Percentiles rank a stretch among this genome's conserved stretches.
These are phyloP conservation scores for Oenanthe oenanthe DNA, from an alignment of 2,113 vertebrate species.

Conservation along the genomic window DNA sequence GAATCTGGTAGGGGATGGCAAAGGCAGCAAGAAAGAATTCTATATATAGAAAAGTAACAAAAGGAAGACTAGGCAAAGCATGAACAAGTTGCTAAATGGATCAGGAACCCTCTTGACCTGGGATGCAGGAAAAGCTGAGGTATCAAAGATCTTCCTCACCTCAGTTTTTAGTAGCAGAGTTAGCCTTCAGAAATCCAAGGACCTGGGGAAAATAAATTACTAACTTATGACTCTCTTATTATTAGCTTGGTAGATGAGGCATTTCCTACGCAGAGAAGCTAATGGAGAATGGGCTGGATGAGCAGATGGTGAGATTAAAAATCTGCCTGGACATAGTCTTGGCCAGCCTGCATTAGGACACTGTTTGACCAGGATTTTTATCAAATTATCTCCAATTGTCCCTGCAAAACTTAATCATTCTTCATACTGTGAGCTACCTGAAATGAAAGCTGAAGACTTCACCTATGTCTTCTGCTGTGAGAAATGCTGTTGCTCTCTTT, in stretches of 20 bases:
- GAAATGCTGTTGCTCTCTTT: not conserved
- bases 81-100: not conserved
- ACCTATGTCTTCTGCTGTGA: not conserved
- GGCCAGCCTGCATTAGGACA: not conserved
- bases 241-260: not conserved
- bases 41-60: not conserved
- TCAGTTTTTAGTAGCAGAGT: not conserved
- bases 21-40: not conserved
- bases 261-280: not conserved
- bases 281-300: not conserved
- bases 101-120: rapidly evolving
- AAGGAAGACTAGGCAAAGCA: not conserved
- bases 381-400: too few species aligned
- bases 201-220: not conserved
- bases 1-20: not conserved
- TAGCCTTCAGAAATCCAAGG: not conserved
- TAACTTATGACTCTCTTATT: not conserved
- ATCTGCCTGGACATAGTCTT: not conserved
- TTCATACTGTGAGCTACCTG: not conserved
- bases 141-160: not conserved
- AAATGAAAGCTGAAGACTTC: not conserved
- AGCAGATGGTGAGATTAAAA: not conserved
- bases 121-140: not conserved
- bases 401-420: not conserved
- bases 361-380: not conserved